Evolutionary conservation across 2,797 vertebrate species (phyloP).

Genomic region (Natrix natrix): DNA sequence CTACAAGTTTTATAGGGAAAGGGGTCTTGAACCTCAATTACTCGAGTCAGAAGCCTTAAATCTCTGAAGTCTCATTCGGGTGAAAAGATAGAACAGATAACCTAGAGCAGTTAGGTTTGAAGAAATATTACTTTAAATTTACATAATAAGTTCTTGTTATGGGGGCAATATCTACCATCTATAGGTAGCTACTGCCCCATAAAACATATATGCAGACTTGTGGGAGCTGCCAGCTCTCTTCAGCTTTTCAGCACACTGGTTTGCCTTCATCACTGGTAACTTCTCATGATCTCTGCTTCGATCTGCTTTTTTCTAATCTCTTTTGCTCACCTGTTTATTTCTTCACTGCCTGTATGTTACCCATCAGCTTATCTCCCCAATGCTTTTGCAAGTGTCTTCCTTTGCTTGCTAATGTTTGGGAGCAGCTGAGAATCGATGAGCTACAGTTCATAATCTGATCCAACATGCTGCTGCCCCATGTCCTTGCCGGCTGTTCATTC

Average conservation of each 20-base stretch:
- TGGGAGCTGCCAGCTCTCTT: neutral
- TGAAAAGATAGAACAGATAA: neutral
- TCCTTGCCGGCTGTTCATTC: neutral
- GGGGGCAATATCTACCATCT: neutral
- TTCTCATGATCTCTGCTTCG: neutral
- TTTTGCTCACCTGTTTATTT: neutral
- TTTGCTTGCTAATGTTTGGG: neutral
- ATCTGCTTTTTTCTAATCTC: neutral
- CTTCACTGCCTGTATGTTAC: neutral
- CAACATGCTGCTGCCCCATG: neutral
- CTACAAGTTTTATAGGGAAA: neutral
- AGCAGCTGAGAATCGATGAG: neutral
- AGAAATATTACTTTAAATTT: neutral
- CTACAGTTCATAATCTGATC: neutral
- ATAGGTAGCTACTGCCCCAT: neutral
- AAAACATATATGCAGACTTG: neutral
- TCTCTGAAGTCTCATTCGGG: neutral
- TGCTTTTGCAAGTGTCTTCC: neutral
- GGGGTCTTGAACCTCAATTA: neutral
- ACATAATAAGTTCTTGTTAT: neutral
- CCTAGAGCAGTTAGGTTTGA: neutral
- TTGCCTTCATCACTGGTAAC: neutral
- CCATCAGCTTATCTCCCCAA: neutral
- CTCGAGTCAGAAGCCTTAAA: neutral
- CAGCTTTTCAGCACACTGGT: neutral